phyloP scores from a whole-genome alignment of 2,113 vertebrate genomes.

The Salvelinus sp. region DNA sequence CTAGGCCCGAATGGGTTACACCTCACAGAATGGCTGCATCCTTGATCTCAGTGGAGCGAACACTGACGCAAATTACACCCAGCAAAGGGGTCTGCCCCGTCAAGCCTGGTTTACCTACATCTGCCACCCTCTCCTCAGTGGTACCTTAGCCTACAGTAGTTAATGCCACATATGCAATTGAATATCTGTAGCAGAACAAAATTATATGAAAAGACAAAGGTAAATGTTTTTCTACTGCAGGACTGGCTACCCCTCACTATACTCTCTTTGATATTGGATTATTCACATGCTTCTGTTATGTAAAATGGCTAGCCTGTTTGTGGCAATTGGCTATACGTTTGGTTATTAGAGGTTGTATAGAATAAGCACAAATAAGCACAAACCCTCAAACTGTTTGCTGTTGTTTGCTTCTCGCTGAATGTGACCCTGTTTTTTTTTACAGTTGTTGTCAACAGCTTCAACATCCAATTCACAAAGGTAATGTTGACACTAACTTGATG shows the following conservation, averaged over 20 bases:
- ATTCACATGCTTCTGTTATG: too few species aligned
- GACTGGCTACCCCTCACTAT: too few species aligned
- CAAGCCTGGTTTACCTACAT: slow-evolving; percentile 60
- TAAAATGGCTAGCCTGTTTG: too few species aligned
- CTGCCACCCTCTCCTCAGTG: slow-evolving; percentile 39
- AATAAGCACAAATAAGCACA: too few species aligned
- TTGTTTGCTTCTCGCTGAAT: neutral
- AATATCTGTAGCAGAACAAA: slow-evolving; percentile 42
- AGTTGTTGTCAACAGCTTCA: slow-evolving; percentile 9
- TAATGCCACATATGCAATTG: slow-evolving; percentile 36
- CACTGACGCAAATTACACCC: slow-evolving; percentile 57
- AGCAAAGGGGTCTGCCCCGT: slow-evolving; percentile 54
- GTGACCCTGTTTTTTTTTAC: neutral
- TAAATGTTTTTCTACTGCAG: too few species aligned
- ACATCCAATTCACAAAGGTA: neutral
- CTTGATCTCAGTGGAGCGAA: slow-evolving; percentile 58
- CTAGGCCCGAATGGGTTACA: slow-evolving; percentile 47
- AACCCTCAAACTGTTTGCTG: neutral
- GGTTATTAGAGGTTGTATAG: too few species aligned
- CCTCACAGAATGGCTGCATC: slow-evolving; percentile 54
- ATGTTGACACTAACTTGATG: slow-evolving; percentile 6
- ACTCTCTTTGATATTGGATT: too few species aligned
- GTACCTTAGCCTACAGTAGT: slow-evolving; percentile 3
- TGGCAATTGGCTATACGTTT: too few species aligned
- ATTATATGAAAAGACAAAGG: neutral